Evolutionary conservation across 2,113 vertebrate genomes (phyloP).

Genomic region (Eira barbara): DNA sequence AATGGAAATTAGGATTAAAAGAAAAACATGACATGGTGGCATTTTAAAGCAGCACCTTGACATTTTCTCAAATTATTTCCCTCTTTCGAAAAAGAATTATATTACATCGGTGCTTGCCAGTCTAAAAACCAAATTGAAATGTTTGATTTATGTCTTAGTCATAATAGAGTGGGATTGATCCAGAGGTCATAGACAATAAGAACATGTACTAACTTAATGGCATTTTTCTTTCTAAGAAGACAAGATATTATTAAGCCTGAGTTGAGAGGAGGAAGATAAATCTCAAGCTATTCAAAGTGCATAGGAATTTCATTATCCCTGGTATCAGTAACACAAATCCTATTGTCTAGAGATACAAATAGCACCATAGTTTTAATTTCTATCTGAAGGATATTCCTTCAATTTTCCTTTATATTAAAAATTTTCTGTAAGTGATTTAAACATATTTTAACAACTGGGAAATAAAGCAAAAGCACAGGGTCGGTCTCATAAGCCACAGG

Average conservation of each 20-base stretch:
- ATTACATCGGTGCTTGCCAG: not conserved
- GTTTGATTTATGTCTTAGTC: not conserved
- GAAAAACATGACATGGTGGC: not conserved
- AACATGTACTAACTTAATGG: not conserved
- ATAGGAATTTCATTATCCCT: not conserved
- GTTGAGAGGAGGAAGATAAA: not conserved
- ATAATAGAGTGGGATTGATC: not conserved
- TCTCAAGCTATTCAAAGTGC: not conserved
- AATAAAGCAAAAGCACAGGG: not conserved
- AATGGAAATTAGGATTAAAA: not conserved
- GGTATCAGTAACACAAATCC: not conserved
- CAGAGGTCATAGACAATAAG: not conserved
- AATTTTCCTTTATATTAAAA: not conserved
- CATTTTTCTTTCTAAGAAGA: not conserved
- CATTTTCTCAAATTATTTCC: not conserved
- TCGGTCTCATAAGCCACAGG: not conserved
- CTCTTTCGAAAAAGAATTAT: not conserved
- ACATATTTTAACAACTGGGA: not conserved
- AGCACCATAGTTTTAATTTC: not conserved
- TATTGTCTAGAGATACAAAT: conserved; percentile 12
- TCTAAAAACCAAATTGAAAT: conserved; percentile 33
- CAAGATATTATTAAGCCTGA: not conserved
- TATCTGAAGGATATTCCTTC: not conserved
- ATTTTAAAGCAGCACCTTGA: not conserved
- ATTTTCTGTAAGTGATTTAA: not conserved